These are phyloP conservation scores for Eptesicus fuscus DNA, from an alignment of 2,113 vertebrate species.

Conservation along the genomic window DNA sequence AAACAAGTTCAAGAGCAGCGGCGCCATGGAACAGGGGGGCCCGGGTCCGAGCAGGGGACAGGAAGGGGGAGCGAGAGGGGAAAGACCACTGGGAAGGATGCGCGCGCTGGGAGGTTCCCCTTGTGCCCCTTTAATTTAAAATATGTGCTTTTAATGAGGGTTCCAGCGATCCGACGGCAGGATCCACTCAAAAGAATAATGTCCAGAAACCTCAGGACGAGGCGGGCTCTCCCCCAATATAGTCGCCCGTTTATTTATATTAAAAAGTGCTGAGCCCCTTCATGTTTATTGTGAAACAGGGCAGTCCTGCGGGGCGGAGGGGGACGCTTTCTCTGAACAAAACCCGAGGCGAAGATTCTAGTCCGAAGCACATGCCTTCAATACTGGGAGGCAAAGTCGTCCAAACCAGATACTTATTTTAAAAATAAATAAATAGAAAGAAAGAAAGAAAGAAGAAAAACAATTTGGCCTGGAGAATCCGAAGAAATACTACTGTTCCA, in stretches of 20 bases:
- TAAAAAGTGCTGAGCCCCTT: slow-evolving; percentile 43
- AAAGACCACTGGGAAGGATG: background rate
- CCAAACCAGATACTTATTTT: background rate
- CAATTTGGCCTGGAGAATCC: slow-evolving; percentile 40
- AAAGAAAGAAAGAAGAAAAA: background rate
- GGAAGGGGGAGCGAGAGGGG: background rate
- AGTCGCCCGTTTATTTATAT: slow-evolving; percentile 56
- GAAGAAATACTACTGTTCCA: slow-evolving; percentile 11
- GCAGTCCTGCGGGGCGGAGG: slow-evolving; percentile 9
- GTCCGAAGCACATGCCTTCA: slow-evolving; percentile 50
- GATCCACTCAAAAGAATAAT: background rate
- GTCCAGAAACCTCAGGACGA: background rate
- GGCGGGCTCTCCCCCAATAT: slow-evolving; percentile 15
- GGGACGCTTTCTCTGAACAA: slow-evolving; percentile 48
- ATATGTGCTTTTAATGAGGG: background rate
- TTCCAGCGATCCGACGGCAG: background rate
- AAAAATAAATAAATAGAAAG: background rate
- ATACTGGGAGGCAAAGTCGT: slow-evolving; percentile 53
- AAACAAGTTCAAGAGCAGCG: slow-evolving; percentile 55
- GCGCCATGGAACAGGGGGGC: background rate
- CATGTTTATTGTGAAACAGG: slow-evolving; percentile 57
- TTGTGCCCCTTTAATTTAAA: background rate
- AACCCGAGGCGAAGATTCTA: slow-evolving; percentile 53
- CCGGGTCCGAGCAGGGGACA: background rate
- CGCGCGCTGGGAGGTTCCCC: background rate